Evolutionary conservation across 2,797 vertebrate genomes (phyloP).

Genomic region (Acridotheres tristis): DNA sequence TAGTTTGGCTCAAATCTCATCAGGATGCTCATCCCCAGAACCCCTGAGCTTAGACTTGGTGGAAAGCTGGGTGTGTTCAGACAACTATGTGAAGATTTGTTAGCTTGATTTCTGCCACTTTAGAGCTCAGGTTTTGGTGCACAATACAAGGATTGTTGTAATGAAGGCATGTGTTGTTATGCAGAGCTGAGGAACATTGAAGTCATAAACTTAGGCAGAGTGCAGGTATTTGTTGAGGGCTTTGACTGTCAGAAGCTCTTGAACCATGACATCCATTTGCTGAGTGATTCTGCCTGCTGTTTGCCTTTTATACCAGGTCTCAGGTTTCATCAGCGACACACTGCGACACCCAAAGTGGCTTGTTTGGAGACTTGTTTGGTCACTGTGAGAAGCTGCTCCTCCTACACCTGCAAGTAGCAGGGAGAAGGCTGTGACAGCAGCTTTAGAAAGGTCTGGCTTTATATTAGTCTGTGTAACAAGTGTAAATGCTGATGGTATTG

Average conservation of each 20-base stretch:
- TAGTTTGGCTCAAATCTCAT: not conserved
- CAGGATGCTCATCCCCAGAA: not conserved
- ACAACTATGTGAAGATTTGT: not conserved
- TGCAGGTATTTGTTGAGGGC: not conserved
- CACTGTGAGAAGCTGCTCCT: not conserved
- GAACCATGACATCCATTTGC: not conserved
- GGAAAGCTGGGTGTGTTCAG: not conserved
- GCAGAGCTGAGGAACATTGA: not conserved
- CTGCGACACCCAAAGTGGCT: not conserved
- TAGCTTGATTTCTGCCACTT: not conserved
- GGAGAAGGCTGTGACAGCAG: not conserved
- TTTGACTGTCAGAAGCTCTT: not conserved
- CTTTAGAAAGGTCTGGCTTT: not conserved
- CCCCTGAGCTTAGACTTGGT: not conserved
- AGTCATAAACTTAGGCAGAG: not conserved
- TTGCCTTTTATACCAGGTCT: not conserved
- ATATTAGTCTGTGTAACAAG: not conserved
- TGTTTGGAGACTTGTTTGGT: not conserved
- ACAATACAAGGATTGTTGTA: not conserved
- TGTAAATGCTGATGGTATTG: not conserved
- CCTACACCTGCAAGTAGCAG: not conserved
- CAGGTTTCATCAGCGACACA: not conserved
- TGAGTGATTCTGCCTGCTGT: not conserved
- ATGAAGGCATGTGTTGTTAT: not conserved
- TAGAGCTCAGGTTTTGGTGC: not conserved